These are phyloP conservation scores for Setophaga coronata DNA, from an alignment of 2,113 vertebrate species.

Conservation along the genomic window DNA sequence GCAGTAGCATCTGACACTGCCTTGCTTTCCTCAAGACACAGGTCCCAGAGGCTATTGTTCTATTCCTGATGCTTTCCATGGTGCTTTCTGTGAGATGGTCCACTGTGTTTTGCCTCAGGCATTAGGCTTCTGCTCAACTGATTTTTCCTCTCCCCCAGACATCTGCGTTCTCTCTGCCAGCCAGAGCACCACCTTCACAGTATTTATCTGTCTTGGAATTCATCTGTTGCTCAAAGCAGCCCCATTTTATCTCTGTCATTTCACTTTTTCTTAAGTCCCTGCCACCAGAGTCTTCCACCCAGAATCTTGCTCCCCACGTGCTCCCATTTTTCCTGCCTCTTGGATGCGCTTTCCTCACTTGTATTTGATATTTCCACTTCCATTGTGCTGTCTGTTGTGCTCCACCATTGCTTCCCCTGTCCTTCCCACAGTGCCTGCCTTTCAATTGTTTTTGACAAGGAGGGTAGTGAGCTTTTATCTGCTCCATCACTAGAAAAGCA, in stretches of 20 bases:
- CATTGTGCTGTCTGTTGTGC: neutral
- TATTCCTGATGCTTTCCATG: neutral
- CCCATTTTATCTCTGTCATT: neutral
- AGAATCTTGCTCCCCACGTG: fast-evolving
- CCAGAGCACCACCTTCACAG: neutral
- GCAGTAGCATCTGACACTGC: neutral
- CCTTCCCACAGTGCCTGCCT: neutral
- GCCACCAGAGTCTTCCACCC: neutral
- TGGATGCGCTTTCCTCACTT: neutral
- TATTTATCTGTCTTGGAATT: neutral
- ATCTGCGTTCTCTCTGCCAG: neutral
- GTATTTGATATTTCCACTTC: neutral
- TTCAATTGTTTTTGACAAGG: neutral
- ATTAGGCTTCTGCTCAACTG: neutral
- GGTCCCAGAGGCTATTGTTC: neutral
- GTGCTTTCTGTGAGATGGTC: neutral
- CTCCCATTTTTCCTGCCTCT: neutral
- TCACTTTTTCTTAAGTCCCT: neutral
- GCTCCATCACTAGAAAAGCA: neutral
- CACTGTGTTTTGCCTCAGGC: neutral
- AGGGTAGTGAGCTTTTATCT: neutral
- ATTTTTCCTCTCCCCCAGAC: neutral
- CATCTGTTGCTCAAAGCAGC: neutral
- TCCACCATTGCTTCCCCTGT: neutral
- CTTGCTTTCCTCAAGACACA: neutral